Evolutionary conservation across 2,888 invertebrate species (phyloP).

Genomic region (Euclidia mi): DNA sequence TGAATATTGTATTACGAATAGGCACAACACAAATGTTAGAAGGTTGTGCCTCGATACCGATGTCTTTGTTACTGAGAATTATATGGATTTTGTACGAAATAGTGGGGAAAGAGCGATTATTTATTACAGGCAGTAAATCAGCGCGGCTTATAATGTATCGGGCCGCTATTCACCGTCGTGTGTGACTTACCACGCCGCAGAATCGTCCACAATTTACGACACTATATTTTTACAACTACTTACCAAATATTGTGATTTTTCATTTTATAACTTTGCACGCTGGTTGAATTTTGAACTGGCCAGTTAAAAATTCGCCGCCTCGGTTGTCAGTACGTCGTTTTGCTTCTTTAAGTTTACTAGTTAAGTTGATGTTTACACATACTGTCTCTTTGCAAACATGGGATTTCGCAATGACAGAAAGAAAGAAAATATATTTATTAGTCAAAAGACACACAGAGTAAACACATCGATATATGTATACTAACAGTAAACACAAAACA

Average conservation of each 20-base stretch:
- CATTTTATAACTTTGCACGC: slow-evolving; percentile 38
- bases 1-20: slow-evolving; percentile 53
- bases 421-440: too few relatives aligned
- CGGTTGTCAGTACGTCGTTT: neutral
- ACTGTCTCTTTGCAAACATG: too few relatives aligned
- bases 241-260: slow-evolving; percentile 46
- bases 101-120: slow-evolving; percentile 72
- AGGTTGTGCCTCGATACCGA: slow-evolving; percentile 46
- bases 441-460: too few relatives aligned
- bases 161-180: slow-evolving; percentile 51
- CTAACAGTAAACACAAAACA: too few relatives aligned
- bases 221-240: slow-evolving; percentile 62
- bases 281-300: slow-evolving; percentile 20
- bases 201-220: slow-evolving; percentile 59
- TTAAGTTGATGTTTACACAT: slow-evolving; percentile 1
- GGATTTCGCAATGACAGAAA: too few relatives aligned
- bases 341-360: slow-evolving; percentile 9
- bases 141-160: slow-evolving; percentile 75
- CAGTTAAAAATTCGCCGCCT: slow-evolving; percentile 12
- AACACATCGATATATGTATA: too few relatives aligned
- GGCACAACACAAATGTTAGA: slow-evolving; percentile 35
- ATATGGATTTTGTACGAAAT: slow-evolving; percentile 71
- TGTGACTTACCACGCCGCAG: slow-evolving; percentile 49
- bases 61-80: slow-evolving; percentile 73
- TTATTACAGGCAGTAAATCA: slow-evolving; percentile 79